These are phyloP conservation scores for Mya arenaria DNA, from an alignment of 1,140 invertebrate genomes.

Conservation along the genomic window DNA sequence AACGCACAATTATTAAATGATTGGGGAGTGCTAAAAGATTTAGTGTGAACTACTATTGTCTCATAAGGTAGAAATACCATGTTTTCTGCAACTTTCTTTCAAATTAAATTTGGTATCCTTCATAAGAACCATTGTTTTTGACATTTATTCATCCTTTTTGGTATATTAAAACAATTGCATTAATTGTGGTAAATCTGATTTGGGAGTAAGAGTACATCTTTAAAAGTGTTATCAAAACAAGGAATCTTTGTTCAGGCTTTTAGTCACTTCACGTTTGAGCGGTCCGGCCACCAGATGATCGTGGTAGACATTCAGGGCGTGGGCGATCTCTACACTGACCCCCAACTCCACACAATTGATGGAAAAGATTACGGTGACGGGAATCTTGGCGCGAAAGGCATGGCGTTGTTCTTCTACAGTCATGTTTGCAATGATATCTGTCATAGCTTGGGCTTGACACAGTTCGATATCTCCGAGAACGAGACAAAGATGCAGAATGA, in stretches of 20 bases:
- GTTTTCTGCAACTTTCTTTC: no score
- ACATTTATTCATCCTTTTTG: no score
- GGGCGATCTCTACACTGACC: constrained; percentile 85
- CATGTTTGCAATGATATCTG: constrained; percentile 85
- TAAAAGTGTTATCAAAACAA: no score
- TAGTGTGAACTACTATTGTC: no score
- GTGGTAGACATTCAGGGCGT: constrained; percentile 87
- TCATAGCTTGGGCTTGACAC: constrained; percentile 81
- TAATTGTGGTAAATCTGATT: no score
- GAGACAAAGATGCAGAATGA: constrained; percentile 76
- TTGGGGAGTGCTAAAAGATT: no score
- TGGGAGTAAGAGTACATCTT: no score
- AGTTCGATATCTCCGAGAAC: constrained; percentile 83
- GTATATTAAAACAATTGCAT: no score
- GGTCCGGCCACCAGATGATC: constrained; percentile 84
- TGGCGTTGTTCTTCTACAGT: constrained; percentile 85
- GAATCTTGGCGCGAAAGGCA: constrained; percentile 84
- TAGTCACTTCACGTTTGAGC: constrained; percentile 86
- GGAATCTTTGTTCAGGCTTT: constrained; percentile 83
- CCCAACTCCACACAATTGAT: constrained; percentile 84
- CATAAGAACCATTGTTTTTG: no score
- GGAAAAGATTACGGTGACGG: constrained; percentile 84
- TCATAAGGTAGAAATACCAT: no score
- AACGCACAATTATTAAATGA: no score
- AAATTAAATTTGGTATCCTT: no score